Evolutionary conservation across 37 sponge, comb jelly and placozoan species (phyloP).

Genomic region (Eunapius fragilis): DNA sequence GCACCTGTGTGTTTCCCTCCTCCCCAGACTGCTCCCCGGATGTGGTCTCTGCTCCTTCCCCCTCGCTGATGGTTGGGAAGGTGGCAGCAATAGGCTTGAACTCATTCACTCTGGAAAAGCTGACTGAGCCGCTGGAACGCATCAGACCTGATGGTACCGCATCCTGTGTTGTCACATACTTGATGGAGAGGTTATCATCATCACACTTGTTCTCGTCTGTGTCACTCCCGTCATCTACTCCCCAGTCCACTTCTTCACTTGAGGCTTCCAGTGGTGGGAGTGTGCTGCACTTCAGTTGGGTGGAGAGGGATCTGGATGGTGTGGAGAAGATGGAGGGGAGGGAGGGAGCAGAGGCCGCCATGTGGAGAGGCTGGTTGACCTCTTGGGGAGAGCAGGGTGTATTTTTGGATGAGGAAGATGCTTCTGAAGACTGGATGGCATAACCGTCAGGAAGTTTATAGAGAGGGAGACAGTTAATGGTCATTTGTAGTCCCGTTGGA

Average conservation of each 20-base stretch:
- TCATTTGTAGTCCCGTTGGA: slow-evolving; percentile 57
- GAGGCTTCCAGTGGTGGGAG: no score
- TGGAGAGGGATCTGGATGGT: background rate
- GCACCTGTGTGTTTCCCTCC: background rate
- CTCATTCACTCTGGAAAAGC: slow-evolving; percentile 11
- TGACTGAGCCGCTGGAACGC: slow-evolving; percentile 54
- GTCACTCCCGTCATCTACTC: slow-evolving; percentile 23
- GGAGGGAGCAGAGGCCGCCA: background rate
- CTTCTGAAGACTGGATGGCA: no score
- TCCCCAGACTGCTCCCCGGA: background rate
- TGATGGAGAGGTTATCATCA: background rate
- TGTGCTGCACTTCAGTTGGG: no score
- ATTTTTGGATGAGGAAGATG: background rate
- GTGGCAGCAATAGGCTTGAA: no score
- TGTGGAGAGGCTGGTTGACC: background rate
- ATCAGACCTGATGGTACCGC: slow-evolving; percentile 1
- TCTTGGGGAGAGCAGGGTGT: background rate
- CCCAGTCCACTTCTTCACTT: no score
- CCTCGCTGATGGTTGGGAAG: no score
- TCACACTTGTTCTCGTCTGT: background rate
- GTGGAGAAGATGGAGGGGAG: background rate
- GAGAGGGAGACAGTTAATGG: slow-evolving; percentile 65
- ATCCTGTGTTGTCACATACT: slow-evolving; percentile 9
- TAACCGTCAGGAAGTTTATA: slow-evolving; percentile 23
- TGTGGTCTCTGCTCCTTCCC: background rate